Conservation (phyloP, 2,797 vertebrate species). For the Crocidura indochinensis region DNA sequence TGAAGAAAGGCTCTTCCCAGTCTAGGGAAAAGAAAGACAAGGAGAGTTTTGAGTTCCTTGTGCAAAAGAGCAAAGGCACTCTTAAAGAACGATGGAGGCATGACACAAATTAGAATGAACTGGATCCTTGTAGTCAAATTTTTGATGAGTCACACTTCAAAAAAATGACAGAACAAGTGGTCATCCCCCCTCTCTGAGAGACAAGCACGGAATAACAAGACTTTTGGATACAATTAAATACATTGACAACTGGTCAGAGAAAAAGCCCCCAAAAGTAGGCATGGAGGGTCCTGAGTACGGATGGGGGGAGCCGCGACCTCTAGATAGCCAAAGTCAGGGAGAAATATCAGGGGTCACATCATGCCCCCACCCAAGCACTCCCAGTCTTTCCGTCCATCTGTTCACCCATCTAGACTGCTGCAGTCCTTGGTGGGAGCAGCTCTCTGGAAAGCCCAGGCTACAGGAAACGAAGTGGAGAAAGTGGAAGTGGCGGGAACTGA, state of each 20-base stretch:
- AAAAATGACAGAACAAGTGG: too few relatives aligned
- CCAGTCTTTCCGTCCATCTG: background rate
- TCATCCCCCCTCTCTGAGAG: constrained; percentile 76
- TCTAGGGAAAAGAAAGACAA: background rate
- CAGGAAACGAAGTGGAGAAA: constrained; percentile 83
- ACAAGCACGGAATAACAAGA: constrained; percentile 85
- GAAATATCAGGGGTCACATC: constrained; percentile 43
- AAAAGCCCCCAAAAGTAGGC: constrained; percentile 46
- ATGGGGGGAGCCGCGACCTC: background rate
- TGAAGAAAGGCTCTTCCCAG: background rate
- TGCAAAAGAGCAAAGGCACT: background rate
- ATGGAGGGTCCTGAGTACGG: constrained; percentile 54
- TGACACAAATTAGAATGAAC: too few relatives aligned
- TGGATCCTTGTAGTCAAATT: too few relatives aligned
- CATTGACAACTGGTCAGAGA: constrained; percentile 86
- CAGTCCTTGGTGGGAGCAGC: constrained; percentile 59
- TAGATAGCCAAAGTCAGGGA: constrained; percentile 70
- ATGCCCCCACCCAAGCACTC: constrained; percentile 36
- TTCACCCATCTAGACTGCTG: background rate
- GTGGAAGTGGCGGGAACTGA: constrained; percentile 77
- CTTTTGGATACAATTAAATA: constrained; percentile 86
- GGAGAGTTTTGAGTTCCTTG: background rate
- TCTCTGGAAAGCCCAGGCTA: constrained; percentile 26
- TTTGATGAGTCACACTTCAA: too few relatives aligned
- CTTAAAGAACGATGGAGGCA: background rate